Base-by-base conservation (phyloP, 2,888 invertebrate species). In the Chrysolina oricalcia region DNA sequence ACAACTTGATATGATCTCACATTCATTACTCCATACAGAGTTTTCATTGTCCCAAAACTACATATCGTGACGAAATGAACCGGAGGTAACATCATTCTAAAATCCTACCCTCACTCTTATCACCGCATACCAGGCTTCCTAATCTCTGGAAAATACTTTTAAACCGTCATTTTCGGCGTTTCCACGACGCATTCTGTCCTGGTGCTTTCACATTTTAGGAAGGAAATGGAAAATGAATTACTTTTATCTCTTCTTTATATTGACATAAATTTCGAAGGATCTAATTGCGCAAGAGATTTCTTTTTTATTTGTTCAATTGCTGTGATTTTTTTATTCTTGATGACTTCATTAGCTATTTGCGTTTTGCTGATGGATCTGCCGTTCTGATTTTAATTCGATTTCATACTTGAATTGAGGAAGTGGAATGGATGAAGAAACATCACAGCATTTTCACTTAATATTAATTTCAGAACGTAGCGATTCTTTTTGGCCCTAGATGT, bases 221-320 rank as follows among this genome's bases (percentile, higher is more conserved):
- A 35, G 59, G 21, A 53, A 53, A 53, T 59, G 59, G 35, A 59
- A 35, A 59, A 35, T 59, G 59, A 59, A 59, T 59, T 59, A 27
- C 19, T 59, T 59, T 59, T 35, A 59, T 59, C 59, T 59, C 59
- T n/a, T 9, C 35, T 59, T 59, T 59, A 59, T 53, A 68, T 68
- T 53, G 68, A 53, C 53, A 53, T 68, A 68, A 68, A 68, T 68
- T 48, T 40, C 48, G 53, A 41, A 40, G 53, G 21, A 48, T 41
- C 41, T 53, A 53, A 68, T 68, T 53, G 68, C 11, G 68, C 68
- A 11, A 0, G 9, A 17, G 40, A 53, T 40, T 59, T 35, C 15
- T n/a, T 59, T 35, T 35, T 35, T 11, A 59, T 59, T n/a, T 15
- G n/a, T 19, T 17, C 35, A 59, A 59, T 23, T 35, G 59, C 27